Evolutionary conservation across 2,113 vertebrate genomes (phyloP).

Genomic region (Anguilla rostrata): DNA sequence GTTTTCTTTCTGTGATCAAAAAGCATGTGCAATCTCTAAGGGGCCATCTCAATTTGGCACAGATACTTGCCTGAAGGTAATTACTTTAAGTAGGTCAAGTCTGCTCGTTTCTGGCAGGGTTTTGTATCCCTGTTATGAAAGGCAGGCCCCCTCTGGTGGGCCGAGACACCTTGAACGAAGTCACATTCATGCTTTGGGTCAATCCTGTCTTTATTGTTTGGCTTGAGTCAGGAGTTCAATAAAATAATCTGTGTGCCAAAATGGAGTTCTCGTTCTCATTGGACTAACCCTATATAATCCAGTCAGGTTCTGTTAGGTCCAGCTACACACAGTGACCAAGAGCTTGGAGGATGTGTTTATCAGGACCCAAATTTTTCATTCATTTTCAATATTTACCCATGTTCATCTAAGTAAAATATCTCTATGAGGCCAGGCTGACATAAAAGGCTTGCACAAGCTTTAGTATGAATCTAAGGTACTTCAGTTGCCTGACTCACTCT

Average conservation of each 20-base stretch:
- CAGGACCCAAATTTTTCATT: too few relatives aligned
- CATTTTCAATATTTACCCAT: too few relatives aligned
- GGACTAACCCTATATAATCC: not conserved
- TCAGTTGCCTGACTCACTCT: too few relatives aligned
- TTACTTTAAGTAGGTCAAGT: conserved; percentile 15
- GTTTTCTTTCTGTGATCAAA: not conserved
- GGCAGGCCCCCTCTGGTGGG: not conserved
- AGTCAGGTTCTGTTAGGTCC: too few relatives aligned
- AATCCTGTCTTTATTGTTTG: not conserved
- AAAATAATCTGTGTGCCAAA: not conserved
- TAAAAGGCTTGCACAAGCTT: too few relatives aligned
- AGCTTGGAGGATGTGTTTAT: too few relatives aligned
- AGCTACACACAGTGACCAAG: too few relatives aligned
- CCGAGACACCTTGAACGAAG: not conserved
- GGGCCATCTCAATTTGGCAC: not conserved
- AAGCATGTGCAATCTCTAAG: not conserved
- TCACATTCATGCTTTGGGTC: not conserved
- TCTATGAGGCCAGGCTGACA: too few relatives aligned
- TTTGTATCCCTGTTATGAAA: not conserved
- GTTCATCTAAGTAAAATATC: too few relatives aligned
- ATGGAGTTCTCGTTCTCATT: conserved; percentile 6
- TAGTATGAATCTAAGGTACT: too few relatives aligned
- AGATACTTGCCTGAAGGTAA: conserved; percentile 5
- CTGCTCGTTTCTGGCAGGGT: conserved; percentile 8
- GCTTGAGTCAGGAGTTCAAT: not conserved